A percentile compares a stretch with the other conserved stretches of the same genome.
Conservation (phyloP, 2,113 vertebrate species). For the Solea senegalensis region DNA sequence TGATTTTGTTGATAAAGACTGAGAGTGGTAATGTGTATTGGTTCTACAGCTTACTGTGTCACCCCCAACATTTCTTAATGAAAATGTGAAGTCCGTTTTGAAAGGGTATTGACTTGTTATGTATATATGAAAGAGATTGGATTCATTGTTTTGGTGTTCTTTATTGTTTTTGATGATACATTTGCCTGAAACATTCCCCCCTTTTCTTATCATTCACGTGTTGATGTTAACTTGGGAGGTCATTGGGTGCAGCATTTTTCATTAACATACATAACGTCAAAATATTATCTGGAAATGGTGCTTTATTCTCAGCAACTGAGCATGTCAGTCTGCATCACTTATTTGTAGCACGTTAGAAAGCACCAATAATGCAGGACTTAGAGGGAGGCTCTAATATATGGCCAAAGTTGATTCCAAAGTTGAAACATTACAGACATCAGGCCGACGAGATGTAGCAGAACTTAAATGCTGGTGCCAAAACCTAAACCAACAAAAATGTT, state of each 20-base stretch:
- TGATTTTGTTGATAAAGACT: slow-evolving; percentile 40
- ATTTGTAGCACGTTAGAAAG: slow-evolving; percentile 4
- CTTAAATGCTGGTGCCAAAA: neutral
- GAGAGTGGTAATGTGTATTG: slow-evolving; percentile 32
- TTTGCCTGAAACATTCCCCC: slow-evolving; percentile 31
- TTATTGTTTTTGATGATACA: slow-evolving; percentile 45
- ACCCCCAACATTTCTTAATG: slow-evolving; percentile 33
- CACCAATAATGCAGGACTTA: neutral
- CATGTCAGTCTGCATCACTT: slow-evolving; percentile 6
- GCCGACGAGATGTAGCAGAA: slow-evolving; percentile 23
- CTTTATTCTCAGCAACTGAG: slow-evolving; percentile 33
- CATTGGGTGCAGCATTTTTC: slow-evolving; percentile 10
- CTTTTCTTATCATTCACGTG: slow-evolving; percentile 18
- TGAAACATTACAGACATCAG: neutral
- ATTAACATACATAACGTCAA: slow-evolving; percentile 26
- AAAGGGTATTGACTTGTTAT: slow-evolving; percentile 36
- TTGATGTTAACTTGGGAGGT: slow-evolving; percentile 40
- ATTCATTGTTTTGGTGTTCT: slow-evolving; percentile 43
- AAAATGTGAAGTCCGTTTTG: slow-evolving; percentile 43
- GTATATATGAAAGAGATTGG: slow-evolving; percentile 50
- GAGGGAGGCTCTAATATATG: neutral
- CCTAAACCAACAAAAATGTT: neutral
- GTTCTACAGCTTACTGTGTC: slow-evolving; percentile 53
- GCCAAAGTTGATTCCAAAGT: neutral
- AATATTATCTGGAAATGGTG: slow-evolving; percentile 40